Evolutionary conservation across 2,113 vertebrate species (phyloP).

Genomic region (Ictidomys tridecemlineatus): DNA sequence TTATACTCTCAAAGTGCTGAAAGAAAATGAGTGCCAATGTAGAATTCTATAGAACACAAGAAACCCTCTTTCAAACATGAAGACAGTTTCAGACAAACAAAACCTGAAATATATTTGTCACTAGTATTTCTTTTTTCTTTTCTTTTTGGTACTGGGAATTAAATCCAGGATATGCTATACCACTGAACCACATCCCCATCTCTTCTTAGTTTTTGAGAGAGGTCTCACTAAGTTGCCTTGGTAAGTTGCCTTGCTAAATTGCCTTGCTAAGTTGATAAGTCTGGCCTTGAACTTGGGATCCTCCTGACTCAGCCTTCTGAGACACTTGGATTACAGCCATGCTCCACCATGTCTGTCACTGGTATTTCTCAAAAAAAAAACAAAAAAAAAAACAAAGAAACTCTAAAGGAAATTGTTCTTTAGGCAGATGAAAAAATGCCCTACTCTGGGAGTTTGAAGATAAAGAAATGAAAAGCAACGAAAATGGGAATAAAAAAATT

Average conservation of each 20-base stretch:
- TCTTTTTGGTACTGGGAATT: too few relatives aligned
- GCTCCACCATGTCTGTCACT: not conserved
- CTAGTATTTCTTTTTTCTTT: not conserved
- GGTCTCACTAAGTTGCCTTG: too few relatives aligned
- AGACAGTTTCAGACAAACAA: not conserved
- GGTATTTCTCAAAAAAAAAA: slow-evolving; percentile 14
- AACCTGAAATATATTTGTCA: not conserved
- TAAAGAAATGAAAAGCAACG: slow-evolving; percentile 4
- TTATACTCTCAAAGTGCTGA: not conserved
- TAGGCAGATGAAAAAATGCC: not conserved
- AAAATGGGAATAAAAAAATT: slow-evolving; percentile 13
- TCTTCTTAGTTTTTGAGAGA: too few relatives aligned
- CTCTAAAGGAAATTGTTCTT: not conserved
- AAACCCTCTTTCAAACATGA: slow-evolving; percentile 25
- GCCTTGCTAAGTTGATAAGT: too few relatives aligned
- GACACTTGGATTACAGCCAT: too few relatives aligned
- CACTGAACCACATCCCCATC: too few relatives aligned
- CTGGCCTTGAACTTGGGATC: too few relatives aligned
- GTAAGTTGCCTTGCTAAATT: too few relatives aligned
- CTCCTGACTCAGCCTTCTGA: too few relatives aligned
- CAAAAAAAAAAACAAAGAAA: too few relatives aligned
- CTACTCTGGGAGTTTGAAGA: not conserved
- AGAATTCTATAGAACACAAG: not conserved
- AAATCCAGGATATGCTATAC: too few relatives aligned
- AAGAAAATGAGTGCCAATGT: not conserved